Evolutionary conservation across 2,888 invertebrate genomes (phyloP), one percentile per base, ranked within the genome.

Genomic region (Colletes collaris): DNA sequence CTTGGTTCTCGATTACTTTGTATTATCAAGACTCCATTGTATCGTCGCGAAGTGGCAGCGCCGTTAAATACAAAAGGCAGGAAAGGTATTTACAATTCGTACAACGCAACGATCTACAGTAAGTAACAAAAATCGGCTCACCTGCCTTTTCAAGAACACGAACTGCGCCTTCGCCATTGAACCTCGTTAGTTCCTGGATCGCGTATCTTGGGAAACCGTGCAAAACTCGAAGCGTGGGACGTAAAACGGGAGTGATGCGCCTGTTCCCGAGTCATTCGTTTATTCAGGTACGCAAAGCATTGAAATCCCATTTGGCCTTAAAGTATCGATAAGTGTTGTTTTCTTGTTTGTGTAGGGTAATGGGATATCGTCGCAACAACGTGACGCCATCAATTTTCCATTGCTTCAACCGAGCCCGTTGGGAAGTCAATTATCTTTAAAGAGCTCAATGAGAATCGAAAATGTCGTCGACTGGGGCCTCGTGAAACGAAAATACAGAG

Each of bases 151-250:
- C 50, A 73, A 93, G 94, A 89, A 95, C 96, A 2, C 95, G 95
- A 6, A 95, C 96, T 0, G 96, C 96, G 0, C 96, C 96, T 0
- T 95, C 96, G 3, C 96, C 96, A 0, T 93, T 96, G 59, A 96
- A 96, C 90, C 93, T 96, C 70, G 92, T 96, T 82, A 95, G 95
- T 2, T 95, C 94, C 3, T 94, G 94, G 94, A 90, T 93, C 27
- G 91, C 92, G 73, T 94, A 93, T 88, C 89, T 94, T 13, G 87
- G 92, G 50, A 92, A 92, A 65, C 81, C 92, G 27, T 94, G 93
- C 83, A 93, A 93, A 83, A 90, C 91, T 72, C 93, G 91, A 87
- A 90, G 89, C 55, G 89, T 87, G 53, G 90, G 89, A 92, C 92
- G 83, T 84, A 90, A 81, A 58, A 72, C 86, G 68, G 88, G 81